Percentiles rank a stretch among this genome's conserved stretches.
Conservation (phyloP, 2,888 invertebrate species). For the Leucophenga montana region DNA sequence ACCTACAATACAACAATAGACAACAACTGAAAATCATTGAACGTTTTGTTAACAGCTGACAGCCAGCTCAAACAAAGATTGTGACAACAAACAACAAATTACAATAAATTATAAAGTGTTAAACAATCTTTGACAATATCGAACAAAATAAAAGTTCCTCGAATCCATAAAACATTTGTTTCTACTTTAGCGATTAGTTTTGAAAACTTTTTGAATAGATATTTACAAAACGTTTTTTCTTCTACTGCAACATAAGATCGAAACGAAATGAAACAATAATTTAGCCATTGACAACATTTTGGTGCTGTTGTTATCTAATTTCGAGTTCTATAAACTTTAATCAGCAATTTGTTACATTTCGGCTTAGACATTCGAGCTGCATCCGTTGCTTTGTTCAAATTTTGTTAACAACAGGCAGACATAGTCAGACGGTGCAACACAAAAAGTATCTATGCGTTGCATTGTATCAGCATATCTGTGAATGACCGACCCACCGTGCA, state of each 20-base stretch:
- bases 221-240: too few relatives aligned
- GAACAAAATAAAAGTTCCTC: background rate
- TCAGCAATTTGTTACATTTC: constrained; percentile 11
- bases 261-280: background rate
- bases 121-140: constrained; percentile 3
- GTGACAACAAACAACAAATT: constrained; percentile 31
- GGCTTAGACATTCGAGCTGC: too few relatives aligned
- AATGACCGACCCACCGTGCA: background rate
- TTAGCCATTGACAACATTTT: background rate
- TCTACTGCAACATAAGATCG: too few relatives aligned
- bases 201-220: too few relatives aligned
- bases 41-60: constrained; percentile 66
- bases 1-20: background rate
- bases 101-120: constrained; percentile 27
- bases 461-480: background rate
- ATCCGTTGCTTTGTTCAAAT: too few relatives aligned
- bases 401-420: too few relatives aligned
- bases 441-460: constrained; percentile 55
- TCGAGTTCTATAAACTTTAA: constrained; percentile 37
- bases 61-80: constrained; percentile 48
- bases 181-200: background rate
- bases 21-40: constrained; percentile 1
- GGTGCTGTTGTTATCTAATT: constrained; percentile 36
- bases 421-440: too few relatives aligned
- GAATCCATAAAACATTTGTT: background rate